Conservation (phyloP, 1,140 invertebrate genomes). For the Drosophila tristis region DNA sequence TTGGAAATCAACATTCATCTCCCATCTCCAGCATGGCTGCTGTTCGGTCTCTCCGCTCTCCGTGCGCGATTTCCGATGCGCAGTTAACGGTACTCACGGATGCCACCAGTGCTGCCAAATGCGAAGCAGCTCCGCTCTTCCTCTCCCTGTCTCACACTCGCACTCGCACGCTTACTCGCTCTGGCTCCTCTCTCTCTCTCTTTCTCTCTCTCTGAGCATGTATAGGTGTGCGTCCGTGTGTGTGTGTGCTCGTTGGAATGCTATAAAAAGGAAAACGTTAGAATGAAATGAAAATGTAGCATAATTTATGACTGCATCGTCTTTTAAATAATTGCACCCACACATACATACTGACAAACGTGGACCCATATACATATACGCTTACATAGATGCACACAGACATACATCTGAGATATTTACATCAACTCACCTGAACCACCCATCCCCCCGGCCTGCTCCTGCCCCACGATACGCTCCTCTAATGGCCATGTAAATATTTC, state of each 20-base stretch:
- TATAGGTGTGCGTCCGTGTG: constrained; percentile 30
- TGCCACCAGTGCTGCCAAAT: constrained; percentile 51
- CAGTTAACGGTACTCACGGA: constrained; percentile 24
- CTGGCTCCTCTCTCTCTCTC: constrained; percentile 9
- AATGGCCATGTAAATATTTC: constrained; percentile 62
- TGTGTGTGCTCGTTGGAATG: constrained; percentile 68
- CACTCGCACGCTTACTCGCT: background rate
- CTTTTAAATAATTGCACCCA: constrained; percentile 82
- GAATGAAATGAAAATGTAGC: constrained; percentile 82
- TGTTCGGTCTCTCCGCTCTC: constrained; percentile 30
- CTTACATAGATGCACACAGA: constrained; percentile 17
- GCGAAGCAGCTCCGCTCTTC: constrained; percentile 38
- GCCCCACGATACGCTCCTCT: constrained; percentile 12
- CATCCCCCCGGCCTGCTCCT: background rate
- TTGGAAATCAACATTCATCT: constrained; percentile 50
- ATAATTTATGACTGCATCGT: constrained; percentile 81
- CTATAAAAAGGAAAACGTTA: constrained; percentile 81
- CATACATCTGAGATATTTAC: constrained; percentile 68
- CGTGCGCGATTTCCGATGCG: constrained; percentile 52
- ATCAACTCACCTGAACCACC: constrained; percentile 51
- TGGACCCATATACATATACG: constrained; percentile 1
- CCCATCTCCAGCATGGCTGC: constrained; percentile 49
- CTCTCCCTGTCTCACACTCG: background rate
- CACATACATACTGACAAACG: constrained; percentile 46
- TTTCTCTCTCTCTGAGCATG: constrained; percentile 1